A percentile compares a stretch with the other conserved stretches of the same genome.
Evolutionary conservation across 2,888 invertebrate species (phyloP).

Genomic region (Diogma glabrata): DNA sequence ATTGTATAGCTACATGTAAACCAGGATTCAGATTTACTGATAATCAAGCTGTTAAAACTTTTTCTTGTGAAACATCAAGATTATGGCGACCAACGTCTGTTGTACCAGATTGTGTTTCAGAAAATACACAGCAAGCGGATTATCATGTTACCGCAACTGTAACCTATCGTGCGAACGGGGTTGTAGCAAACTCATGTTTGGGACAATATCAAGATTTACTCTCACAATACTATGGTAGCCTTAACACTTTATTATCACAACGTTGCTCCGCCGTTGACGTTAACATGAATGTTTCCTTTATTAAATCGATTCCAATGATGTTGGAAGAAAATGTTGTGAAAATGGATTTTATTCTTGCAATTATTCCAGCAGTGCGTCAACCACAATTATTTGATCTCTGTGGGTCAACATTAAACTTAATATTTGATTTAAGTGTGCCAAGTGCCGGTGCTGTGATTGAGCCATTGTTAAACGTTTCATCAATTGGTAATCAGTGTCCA

Average conservation of each 20-base stretch:
- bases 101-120: constrained; percentile 90
- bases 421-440: constrained; percentile 88
- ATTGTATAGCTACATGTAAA: constrained; percentile 83
- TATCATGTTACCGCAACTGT: constrained; percentile 82
- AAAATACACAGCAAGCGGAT: constrained; percentile 90
- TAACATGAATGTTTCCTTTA: constrained; percentile 85
- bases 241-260: constrained; percentile 75
- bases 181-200: constrained; percentile 72
- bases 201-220: constrained; percentile 75
- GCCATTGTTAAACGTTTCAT: constrained; percentile 74
- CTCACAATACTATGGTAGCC: constrained; percentile 63
- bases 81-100: constrained; percentile 81
- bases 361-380: constrained; percentile 78
- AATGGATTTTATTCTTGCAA: constrained; percentile 79
- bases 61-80: constrained; percentile 68
- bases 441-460: constrained; percentile 84
- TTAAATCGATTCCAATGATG: constrained; percentile 67
- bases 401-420: constrained; percentile 83
- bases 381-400: constrained; percentile 90
- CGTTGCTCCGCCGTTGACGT: constrained; percentile 91
- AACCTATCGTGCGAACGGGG: constrained; percentile 80
- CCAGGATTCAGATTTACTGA: constrained; percentile 84
- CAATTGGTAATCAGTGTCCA: constrained; percentile 87
- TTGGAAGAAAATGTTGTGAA: constrained; percentile 79
- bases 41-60: constrained; percentile 77